Evolutionary conservation across 2,113 vertebrate genomes (phyloP).

Genomic region (Apaloderma vittatum): DNA sequence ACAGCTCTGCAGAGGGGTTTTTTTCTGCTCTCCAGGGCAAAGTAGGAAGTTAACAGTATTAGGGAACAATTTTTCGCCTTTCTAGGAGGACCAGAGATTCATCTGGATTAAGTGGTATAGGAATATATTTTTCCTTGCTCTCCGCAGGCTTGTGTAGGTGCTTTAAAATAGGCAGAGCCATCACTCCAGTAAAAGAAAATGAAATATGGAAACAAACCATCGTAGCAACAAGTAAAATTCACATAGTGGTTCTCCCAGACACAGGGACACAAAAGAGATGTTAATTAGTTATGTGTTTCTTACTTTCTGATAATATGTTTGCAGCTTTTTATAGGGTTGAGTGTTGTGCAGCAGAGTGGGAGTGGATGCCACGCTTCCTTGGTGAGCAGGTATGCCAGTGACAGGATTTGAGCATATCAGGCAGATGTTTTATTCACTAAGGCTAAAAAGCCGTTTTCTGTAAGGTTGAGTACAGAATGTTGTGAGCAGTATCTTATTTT

Average conservation of each 20-base stretch:
- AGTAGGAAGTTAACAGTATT: not conserved
- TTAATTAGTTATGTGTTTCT: not conserved
- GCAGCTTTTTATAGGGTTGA: not conserved
- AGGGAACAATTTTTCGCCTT: not conserved
- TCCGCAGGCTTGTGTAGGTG: not conserved
- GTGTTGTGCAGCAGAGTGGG: not conserved
- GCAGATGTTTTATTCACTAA: not conserved
- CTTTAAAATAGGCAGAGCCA: not conserved
- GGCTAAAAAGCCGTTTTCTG: not conserved
- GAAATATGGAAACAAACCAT: not conserved
- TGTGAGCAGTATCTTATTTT: not conserved
- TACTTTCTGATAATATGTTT: not conserved
- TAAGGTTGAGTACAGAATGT: not conserved
- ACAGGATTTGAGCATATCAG: not conserved
- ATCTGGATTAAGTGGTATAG: not conserved
- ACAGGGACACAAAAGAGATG: not conserved
- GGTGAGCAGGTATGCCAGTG: not conserved
- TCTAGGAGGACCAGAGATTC: not conserved
- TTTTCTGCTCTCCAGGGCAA: not conserved
- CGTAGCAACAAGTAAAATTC: not conserved
- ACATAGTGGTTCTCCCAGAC: rapidly evolving
- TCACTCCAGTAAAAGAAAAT: not conserved
- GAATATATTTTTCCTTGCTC: not conserved
- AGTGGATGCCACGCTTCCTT: not conserved
- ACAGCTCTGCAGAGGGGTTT: not conserved